Evolutionary conservation across 2,888 invertebrate genomes (phyloP).

Genomic region (Yponomeuta sedellus): DNA sequence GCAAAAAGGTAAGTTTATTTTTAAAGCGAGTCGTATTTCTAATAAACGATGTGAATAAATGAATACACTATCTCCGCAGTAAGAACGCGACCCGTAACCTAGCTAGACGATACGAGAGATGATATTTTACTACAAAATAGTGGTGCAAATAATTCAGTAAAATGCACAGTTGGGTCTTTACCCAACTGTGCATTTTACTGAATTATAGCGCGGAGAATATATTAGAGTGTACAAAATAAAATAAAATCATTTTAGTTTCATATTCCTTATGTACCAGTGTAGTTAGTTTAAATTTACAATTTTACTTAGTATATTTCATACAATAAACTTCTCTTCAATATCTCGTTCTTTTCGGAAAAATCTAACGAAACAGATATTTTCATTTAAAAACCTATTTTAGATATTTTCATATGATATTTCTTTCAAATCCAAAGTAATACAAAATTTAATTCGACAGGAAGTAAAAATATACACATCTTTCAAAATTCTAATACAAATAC

Average conservation of each 20-base stretch:
- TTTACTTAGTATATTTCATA: too few relatives aligned
- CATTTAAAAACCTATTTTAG: too few relatives aligned
- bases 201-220: neutral
- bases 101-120: constrained; percentile 33
- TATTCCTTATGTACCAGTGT: neutral
- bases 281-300: too few relatives aligned
- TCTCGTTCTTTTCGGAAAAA: too few relatives aligned
- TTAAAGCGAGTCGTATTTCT: constrained; percentile 12
- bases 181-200: too few relatives aligned
- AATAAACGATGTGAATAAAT: constrained; percentile 15
- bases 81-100: constrained; percentile 18
- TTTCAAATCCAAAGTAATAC: too few relatives aligned
- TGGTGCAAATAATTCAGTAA: constrained; percentile 4
- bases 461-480: too few relatives aligned
- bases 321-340: too few relatives aligned
- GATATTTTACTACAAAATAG: constrained; percentile 24
- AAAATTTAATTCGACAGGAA: too few relatives aligned
- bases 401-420: too few relatives aligned
- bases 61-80: constrained; percentile 9
- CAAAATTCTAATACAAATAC: too few relatives aligned
- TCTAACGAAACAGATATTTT: too few relatives aligned
- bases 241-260: neutral
- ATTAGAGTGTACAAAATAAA: neutral
- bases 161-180: constrained; percentile 1
- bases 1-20: constrained; percentile 92